Evolutionary conservation across 2,113 vertebrate genomes (phyloP).

Genomic region (Bucco capensis): DNA sequence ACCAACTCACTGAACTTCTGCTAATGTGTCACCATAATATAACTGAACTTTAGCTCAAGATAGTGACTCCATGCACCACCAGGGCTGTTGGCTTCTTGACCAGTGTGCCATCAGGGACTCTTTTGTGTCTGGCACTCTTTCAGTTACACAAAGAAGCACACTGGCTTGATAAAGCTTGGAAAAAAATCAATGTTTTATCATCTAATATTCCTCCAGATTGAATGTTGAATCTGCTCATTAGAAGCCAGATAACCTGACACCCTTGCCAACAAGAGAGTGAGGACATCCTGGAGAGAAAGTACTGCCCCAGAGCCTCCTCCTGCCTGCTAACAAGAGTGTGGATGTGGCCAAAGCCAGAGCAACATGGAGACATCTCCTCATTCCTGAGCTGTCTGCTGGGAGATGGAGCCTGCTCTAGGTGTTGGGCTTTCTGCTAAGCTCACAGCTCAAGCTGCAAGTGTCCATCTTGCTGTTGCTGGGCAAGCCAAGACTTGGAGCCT

Average conservation of each 20-base stretch:
- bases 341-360: neutral
- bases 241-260: neutral
- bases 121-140: neutral
- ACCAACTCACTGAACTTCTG: neutral
- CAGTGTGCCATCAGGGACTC: neutral
- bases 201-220: neutral
- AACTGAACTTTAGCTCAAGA: slow-evolving; percentile 44
- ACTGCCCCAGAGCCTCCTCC: neutral
- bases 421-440: neutral
- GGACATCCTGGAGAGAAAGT: neutral
- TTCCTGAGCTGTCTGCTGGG: neutral
- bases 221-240: neutral
- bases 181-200: neutral
- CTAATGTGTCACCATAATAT: neutral
- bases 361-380: rapidly evolving
- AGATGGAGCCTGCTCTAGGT: neutral
- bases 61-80: neutral
- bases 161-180: neutral
- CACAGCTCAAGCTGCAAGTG: neutral
- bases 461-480: neutral
- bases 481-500: neutral
- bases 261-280: neutral
- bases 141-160: neutral
- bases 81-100: neutral
- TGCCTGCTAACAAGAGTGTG: neutral